These are phyloP conservation scores for Girardinus metallicus DNA, from an alignment of 2,797 vertebrate genomes.

Conservation along the genomic window DNA sequence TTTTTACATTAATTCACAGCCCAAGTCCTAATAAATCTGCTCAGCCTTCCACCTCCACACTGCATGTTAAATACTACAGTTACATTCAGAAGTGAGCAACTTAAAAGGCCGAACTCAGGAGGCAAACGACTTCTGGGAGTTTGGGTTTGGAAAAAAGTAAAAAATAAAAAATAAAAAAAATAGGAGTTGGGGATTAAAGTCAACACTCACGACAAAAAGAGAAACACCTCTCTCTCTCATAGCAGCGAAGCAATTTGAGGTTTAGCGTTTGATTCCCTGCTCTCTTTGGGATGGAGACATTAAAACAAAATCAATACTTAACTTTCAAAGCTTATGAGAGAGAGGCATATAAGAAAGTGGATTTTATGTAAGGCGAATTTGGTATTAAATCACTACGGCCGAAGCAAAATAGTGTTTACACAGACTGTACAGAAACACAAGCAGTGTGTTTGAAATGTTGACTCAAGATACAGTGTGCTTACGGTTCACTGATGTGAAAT, in stretches of 20 bases:
- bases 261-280: constrained; percentile 28
- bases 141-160: constrained; percentile 7
- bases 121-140: constrained; percentile 28
- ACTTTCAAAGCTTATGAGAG: not conserved
- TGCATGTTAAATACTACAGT: constrained; percentile 9
- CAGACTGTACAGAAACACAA: not conserved
- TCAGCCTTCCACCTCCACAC: constrained; percentile 10
- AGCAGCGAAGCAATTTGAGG: constrained; percentile 25
- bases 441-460: not conserved
- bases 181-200: constrained; percentile 25
- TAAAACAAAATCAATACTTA: constrained; percentile 4
- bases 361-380: constrained; percentile 10
- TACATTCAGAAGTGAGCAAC: constrained; percentile 26
- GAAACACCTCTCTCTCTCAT: constrained; percentile 35
- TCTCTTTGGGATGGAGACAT: constrained; percentile 7
- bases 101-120: constrained; percentile 34
- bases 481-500: not conserved
- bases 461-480: not conserved
- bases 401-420: not conserved
- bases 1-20: constrained; percentile 38
- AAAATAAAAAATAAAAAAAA: not conserved
- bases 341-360: not conserved
- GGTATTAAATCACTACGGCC: constrained; percentile 1
- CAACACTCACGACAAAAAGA: constrained; percentile 30
- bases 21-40: constrained; percentile 19